phyloP scores from a whole-genome alignment of 2,113 vertebrate species.

The Plecotus auritus region DNA sequence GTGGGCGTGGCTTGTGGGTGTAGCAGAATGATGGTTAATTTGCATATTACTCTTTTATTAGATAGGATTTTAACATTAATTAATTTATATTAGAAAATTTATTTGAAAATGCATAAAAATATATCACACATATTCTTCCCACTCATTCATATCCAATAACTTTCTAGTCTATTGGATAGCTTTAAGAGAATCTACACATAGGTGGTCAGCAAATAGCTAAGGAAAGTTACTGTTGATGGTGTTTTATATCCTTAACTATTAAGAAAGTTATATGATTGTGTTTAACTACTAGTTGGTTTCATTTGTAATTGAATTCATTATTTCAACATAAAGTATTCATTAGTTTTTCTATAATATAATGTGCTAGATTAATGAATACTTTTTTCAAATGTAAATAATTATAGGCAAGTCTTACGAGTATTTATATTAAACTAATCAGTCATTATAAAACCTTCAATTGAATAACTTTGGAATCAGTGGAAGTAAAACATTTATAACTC shows the following conservation, averaged over 20 bases:
- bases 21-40: too few relatives aligned
- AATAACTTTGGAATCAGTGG: background rate
- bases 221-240: background rate
- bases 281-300: background rate
- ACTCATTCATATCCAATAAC: background rate
- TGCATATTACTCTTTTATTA: too few relatives aligned
- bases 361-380: background rate
- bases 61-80: background rate
- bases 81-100: slow-evolving; percentile 3
- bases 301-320: background rate
- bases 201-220: background rate
- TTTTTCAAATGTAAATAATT: background rate
- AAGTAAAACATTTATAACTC: background rate
- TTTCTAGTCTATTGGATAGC: background rate
- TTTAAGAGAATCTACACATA: background rate
- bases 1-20: too few relatives aligned
- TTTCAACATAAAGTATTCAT: background rate
- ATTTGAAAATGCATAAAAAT: background rate
- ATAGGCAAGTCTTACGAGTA: background rate
- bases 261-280: background rate
- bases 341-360: background rate
- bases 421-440: background rate
- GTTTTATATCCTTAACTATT: background rate
- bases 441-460: background rate
- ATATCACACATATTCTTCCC: background rate